Conservation (phyloP, 1,140 invertebrate genomes). For the Aphelenchoides fujianensis region DNA sequence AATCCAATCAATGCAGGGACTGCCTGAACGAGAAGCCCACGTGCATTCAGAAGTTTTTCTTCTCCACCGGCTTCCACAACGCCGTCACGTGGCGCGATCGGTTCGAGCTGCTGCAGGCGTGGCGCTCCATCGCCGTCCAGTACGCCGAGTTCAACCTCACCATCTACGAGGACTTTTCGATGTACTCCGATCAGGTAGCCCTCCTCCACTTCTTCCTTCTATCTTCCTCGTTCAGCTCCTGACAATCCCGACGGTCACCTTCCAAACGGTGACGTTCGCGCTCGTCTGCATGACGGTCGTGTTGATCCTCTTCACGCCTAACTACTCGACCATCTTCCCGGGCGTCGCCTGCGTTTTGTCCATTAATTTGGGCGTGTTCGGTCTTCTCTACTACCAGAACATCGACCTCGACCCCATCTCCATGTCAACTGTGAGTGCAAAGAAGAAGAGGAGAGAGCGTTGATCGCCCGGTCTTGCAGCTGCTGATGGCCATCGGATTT, state of each 20-base stretch:
- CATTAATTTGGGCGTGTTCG: slow-evolving; percentile 64
- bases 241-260: slow-evolving; percentile 62
- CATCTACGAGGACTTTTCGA: slow-evolving; percentile 60
- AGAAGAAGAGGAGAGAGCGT: neutral
- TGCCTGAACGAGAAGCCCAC: slow-evolving; percentile 53
- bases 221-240: slow-evolving; percentile 60
- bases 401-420: slow-evolving; percentile 66
- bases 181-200: slow-evolving; percentile 59
- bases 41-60: slow-evolving; percentile 61
- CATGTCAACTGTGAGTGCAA: slow-evolving; percentile 62
- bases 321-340: slow-evolving; percentile 62
- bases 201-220: slow-evolving; percentile 3
- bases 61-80: slow-evolving; percentile 61
- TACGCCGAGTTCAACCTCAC: slow-evolving; percentile 58
- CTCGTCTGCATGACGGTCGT: slow-evolving; percentile 64
- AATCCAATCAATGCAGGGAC: slow-evolving; percentile 45
- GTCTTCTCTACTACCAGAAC: slow-evolving; percentile 63
- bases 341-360: slow-evolving; percentile 63
- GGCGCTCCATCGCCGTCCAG: slow-evolving; percentile 54
- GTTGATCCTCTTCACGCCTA: slow-evolving; percentile 64
- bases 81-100: slow-evolving; percentile 58
- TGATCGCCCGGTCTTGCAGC: neutral
- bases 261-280: slow-evolving; percentile 64
- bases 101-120: slow-evolving; percentile 54
- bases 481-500: slow-evolving; percentile 65